phyloP scores from a whole-genome alignment of 2,888 invertebrate genomes.

The Hydroisotoma schaefferi region DNA sequence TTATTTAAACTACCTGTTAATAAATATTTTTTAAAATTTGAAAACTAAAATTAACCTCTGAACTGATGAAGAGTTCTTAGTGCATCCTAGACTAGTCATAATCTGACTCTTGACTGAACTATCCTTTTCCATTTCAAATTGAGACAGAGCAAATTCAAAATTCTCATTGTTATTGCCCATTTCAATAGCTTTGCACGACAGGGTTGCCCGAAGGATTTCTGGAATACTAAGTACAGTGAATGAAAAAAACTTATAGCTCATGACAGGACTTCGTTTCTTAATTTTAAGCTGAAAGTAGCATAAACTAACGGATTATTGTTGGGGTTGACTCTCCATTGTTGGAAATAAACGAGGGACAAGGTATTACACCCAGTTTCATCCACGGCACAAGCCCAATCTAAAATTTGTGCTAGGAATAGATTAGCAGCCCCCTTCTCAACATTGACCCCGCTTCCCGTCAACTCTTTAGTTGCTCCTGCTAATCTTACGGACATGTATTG shows the following conservation, averaged over 20 bases:
- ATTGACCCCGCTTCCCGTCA: conserved; percentile 1
- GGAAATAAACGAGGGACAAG: conserved; percentile 18
- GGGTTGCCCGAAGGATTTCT: conserved; percentile 32
- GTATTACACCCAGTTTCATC: conserved; percentile 10
- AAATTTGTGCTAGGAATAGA: conserved; percentile 27
- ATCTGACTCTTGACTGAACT: not conserved
- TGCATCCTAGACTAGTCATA: not conserved
- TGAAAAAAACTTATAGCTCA: not conserved
- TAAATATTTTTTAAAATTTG: not conserved
- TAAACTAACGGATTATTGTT: conserved; percentile 22
- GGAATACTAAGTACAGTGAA: not conserved
- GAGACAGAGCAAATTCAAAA: conserved; percentile 28
- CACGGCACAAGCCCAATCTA: conserved; percentile 35
- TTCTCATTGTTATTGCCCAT: too few relatives aligned
- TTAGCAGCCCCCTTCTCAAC: conserved; percentile 22
- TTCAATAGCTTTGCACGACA: conserved; percentile 13
- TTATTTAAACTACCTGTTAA: not conserved
- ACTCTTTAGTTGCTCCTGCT: conserved; percentile 4
- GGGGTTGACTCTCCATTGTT: conserved; percentile 26
- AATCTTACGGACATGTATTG: conserved; percentile 25
- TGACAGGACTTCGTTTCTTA: too few relatives aligned
- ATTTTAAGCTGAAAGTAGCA: not conserved
- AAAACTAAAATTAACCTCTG: not conserved
- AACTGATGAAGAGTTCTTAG: too few relatives aligned
- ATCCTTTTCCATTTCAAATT: conserved; percentile 13